Conservation (phyloP, 1,140 invertebrate genomes). For the Drosophila asahinai region DNA sequence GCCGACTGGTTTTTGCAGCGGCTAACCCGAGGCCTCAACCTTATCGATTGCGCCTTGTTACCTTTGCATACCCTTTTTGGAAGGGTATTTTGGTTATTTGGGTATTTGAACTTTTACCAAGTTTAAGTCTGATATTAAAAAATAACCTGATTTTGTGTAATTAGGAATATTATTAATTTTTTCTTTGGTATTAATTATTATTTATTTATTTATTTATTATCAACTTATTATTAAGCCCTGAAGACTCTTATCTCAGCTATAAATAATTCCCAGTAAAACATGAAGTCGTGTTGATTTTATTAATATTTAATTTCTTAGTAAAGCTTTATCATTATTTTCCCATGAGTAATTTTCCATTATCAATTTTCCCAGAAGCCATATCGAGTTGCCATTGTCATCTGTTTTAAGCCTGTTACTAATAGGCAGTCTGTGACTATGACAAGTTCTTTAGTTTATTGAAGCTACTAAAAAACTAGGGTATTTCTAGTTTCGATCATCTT, state of each 20-base stretch:
- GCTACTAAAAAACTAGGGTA: neutral
- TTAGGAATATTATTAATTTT: too few relatives aligned
- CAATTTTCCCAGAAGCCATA: neutral
- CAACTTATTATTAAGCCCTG: too few relatives aligned
- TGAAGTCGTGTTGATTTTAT: neutral
- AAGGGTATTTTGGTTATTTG: neutral
- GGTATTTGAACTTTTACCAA: neutral
- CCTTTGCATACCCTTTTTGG: constrained; percentile 10
- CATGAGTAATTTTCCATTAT: neutral
- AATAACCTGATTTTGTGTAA: too few relatives aligned
- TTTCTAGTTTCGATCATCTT: neutral
- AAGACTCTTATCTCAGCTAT: too few relatives aligned
- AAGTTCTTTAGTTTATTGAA: neutral
- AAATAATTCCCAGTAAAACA: neutral
- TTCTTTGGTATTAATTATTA: too few relatives aligned
- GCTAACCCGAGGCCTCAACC: constrained; percentile 27
- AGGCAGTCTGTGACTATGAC: neutral
- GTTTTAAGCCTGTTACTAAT: neutral
- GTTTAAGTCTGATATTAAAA: neutral
- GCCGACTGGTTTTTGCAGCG: constrained; percentile 38
- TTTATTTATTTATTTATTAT: too few relatives aligned
- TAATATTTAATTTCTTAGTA: neutral
- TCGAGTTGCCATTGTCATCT: neutral
- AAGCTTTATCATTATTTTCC: neutral
- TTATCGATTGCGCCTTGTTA: neutral